Conservation (phyloP, 2,113 vertebrate genomes). For the Loxodonta africana region DNA sequence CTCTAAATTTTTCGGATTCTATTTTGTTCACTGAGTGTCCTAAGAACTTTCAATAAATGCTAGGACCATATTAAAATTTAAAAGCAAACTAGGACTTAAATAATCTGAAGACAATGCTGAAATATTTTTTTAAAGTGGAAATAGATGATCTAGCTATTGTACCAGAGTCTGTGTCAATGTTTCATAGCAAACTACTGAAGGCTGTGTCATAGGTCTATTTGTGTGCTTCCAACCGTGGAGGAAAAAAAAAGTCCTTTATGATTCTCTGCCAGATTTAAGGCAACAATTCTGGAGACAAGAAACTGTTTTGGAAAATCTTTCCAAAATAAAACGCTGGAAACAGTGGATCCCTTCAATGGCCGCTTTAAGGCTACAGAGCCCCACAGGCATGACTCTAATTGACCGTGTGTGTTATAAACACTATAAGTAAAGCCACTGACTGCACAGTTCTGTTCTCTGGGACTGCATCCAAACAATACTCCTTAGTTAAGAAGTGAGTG, state of each 20-base stretch:
- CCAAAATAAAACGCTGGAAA: conserved; percentile 14
- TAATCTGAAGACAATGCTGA: background rate
- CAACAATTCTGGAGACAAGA: conserved; percentile 8
- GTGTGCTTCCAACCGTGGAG: background rate
- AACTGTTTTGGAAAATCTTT: background rate
- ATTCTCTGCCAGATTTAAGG: conserved; percentile 29
- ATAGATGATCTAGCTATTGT: background rate
- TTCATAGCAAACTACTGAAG: background rate
- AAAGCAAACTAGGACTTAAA: background rate
- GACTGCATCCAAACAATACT: background rate
- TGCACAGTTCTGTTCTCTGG: background rate
- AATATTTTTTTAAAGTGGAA: background rate
- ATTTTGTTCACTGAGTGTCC: background rate
- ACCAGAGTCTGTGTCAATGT: background rate
- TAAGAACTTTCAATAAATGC: background rate
- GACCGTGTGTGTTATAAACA: conserved; percentile 1
- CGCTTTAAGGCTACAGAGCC: background rate
- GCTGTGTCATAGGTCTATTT: background rate
- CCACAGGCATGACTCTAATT: background rate
- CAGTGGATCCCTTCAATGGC: background rate
- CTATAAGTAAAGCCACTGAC: background rate
- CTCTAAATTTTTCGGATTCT: background rate
- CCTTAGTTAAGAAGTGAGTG: background rate
- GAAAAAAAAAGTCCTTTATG: background rate
- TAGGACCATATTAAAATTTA: background rate